Base-by-base conservation (phyloP, 1,140 invertebrate genomes). In the Drosophila cardini region DNA sequence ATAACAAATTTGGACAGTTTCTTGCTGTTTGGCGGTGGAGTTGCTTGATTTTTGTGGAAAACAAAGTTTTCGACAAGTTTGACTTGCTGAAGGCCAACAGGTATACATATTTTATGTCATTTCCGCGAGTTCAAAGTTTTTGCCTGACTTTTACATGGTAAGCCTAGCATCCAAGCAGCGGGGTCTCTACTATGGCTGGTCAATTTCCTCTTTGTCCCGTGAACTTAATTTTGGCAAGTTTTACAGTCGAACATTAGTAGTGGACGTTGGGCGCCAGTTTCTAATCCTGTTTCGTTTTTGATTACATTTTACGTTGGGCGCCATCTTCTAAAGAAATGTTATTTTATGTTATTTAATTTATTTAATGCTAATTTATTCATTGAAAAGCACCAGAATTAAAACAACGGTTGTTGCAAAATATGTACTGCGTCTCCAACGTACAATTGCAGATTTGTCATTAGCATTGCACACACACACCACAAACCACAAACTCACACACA, bases 91-190 rank as follows among this genome's bases (percentile, higher is more conserved):
- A 81, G 82, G 83, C 72, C 71, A 87, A 50, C 78, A 32, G 75
- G 78, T 78, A 85, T 82, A 68, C 60, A 85, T 82, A 76, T 82
- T 82, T 78, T 63, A 87, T 87, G 82, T 65, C 78, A 82, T 82
- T 82, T 78, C 64, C 71, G 71, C 71, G 63, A 85, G 63, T 87
- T 78, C 58, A 50, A 76, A 71, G 58, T 72, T 73, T 70, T 78
- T 64, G 52, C 69, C 34, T 61, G 76, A 72, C 76, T 84, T 80
- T 77, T 72, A 61, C 53, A 32, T 55, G 53, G 40, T 10, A 18
- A n/a, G 11, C 15, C 18, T 56, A 81, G 78, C 78, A 71, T 65
- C 82, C 72, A 82, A 86, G 71, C 72, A 53, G 10, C 46, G 11
- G 45, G 7, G 9, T 53, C 18, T 56, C 26, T 34, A 1, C 15